phyloP scores from a whole-genome alignment of 2,113 vertebrate genomes.

The Turnix velox region DNA sequence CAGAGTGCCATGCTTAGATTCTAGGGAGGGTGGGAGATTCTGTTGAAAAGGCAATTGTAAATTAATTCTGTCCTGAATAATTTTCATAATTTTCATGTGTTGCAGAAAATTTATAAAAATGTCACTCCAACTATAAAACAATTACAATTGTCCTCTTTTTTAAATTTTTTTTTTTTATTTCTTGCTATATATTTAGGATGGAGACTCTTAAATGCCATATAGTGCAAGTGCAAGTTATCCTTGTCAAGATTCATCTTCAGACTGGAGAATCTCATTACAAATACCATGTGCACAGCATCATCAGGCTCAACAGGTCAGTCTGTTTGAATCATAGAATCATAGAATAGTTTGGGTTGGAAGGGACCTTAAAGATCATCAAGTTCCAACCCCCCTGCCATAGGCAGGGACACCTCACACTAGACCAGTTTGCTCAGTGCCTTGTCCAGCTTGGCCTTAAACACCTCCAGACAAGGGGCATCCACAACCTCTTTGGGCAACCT shows the following conservation, averaged over 20 bases:
- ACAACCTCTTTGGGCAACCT: too few species aligned
- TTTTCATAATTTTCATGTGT: neutral
- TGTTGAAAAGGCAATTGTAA: conserved; percentile 75
- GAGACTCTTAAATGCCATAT: neutral
- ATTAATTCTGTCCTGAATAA: neutral
- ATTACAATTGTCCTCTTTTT: neutral
- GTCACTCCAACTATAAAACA: neutral
- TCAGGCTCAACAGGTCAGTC: conserved; percentile 52
- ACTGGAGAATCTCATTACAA: conserved; percentile 12
- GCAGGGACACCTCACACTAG: too few species aligned
- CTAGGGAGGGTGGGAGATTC: conserved; percentile 71
- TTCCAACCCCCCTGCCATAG: too few species aligned
- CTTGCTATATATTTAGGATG: conserved; percentile 31
- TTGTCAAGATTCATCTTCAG: conserved; percentile 31
- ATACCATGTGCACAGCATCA: conserved; percentile 8
- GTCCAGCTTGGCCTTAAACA: too few species aligned
- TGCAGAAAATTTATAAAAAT: neutral
- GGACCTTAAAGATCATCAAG: too few species aligned
- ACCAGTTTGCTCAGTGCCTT: too few species aligned
- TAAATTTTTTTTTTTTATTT: neutral
- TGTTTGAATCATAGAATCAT: too few species aligned
- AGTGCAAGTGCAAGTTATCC: neutral
- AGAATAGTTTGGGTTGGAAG: too few species aligned
- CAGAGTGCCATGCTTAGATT: conserved; percentile 77
- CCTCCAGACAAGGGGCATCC: too few species aligned